These are phyloP conservation scores for Caenorhabditis latens DNA, from an alignment of 1,140 invertebrate genomes.

Conservation along the genomic window DNA sequence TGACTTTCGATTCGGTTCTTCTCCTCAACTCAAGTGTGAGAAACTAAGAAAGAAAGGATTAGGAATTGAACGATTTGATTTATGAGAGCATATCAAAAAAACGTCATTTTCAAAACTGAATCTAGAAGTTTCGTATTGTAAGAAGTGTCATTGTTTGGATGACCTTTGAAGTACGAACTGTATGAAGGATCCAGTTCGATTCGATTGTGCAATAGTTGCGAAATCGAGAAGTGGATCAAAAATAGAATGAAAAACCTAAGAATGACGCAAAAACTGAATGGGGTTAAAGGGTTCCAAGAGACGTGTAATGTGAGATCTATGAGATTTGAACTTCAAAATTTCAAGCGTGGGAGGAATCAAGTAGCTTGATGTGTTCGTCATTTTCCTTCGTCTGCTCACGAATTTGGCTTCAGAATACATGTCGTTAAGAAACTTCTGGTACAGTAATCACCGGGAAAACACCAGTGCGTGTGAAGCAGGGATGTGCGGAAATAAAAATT, in stretches of 20 bases:
- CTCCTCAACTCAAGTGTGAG: conserved; percentile 3
- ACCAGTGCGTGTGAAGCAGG: no score
- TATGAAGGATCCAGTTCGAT: background rate
- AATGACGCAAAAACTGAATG: background rate
- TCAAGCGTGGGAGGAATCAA: background rate
- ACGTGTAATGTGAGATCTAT: conserved; percentile 1
- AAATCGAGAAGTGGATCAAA: conserved; percentile 3
- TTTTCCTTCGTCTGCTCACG: no score
- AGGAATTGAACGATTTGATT: background rate
- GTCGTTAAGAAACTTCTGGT: no score
- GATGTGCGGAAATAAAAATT: no score
- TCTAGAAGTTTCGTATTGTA: background rate
- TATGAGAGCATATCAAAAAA: conserved; percentile 17
- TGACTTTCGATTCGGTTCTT: conserved; percentile 27
- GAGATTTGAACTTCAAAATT: conserved; percentile 3
- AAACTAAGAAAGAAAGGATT: conserved; percentile 5
- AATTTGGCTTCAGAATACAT: no score
- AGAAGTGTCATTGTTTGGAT: conserved; percentile 1
- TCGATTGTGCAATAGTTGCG: conserved; percentile 10
- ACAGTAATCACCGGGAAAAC: no score
- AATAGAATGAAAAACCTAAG: background rate
- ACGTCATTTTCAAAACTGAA: background rate
- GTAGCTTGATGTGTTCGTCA: background rate
- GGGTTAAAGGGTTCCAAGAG: conserved; percentile 3
- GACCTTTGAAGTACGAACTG: conserved; percentile 13